phyloP scores from a whole-genome alignment of 2,113 vertebrate genomes.

The Synodontis membranacea region DNA sequence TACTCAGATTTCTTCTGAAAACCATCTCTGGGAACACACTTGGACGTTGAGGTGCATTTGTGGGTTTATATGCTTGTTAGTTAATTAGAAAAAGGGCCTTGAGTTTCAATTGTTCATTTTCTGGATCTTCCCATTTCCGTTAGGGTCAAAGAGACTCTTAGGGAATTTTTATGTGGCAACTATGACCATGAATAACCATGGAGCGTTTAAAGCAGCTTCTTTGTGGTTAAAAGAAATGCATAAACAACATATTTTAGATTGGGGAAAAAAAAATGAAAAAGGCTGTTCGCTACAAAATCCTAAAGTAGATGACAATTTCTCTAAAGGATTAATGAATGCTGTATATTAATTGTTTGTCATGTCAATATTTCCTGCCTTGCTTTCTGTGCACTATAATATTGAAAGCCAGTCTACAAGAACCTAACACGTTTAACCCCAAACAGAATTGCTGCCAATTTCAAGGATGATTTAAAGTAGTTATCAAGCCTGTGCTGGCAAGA shows the following conservation, averaged over 20 bases:
- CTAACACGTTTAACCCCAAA: slow-evolving; percentile 22
- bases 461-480: slow-evolving; percentile 51
- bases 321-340: no score
- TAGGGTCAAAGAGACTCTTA: slow-evolving; percentile 14
- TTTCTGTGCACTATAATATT: slow-evolving; percentile 24
- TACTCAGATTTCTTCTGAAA: not conserved
- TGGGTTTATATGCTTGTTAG: not conserved
- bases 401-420: slow-evolving; percentile 30
- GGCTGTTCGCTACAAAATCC: not conserved
- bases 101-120: slow-evolving; percentile 3
- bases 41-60: not conserved
- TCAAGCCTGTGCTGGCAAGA: slow-evolving; percentile 41
- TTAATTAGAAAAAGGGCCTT: not conserved
- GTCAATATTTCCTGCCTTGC: slow-evolving; percentile 28
- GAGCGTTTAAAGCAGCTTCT: slow-evolving; percentile 27
- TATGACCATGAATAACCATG: slow-evolving; percentile 1
- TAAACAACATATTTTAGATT: slow-evolving; percentile 25
- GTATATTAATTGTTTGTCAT: not conserved
- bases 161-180: slow-evolving; percentile 4
- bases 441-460: slow-evolving; percentile 40
- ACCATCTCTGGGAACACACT: not conserved
- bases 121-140: slow-evolving; percentile 20
- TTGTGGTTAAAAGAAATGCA: slow-evolving; percentile 11
- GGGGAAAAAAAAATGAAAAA: not conserved
- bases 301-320: not conserved